A percentile compares a stretch with the other conserved stretches of the same genome.
Conservation (phyloP, 2,888 invertebrate genomes). For the Ophioninae sp. region DNA sequence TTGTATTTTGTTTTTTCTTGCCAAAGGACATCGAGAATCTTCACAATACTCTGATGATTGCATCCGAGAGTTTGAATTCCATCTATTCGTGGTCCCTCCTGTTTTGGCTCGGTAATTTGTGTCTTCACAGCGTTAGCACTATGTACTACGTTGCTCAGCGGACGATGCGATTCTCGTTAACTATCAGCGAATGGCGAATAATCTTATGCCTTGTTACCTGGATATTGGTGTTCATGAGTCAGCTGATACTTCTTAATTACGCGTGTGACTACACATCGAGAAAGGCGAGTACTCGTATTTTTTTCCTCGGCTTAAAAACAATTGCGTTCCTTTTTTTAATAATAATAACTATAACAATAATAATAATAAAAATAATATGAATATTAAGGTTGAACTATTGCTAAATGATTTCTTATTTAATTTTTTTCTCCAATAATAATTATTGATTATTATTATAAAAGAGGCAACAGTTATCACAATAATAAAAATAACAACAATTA, state of each 20-base stretch:
- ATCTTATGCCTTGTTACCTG: conserved; percentile 69
- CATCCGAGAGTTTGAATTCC: conserved; percentile 70
- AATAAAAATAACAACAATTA: too few relatives aligned
- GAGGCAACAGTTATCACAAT: too few relatives aligned
- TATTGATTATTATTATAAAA: too few relatives aligned
- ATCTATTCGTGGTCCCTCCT: conserved; percentile 72
- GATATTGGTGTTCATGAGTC: conserved; percentile 67
- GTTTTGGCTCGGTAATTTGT: conserved; percentile 74
- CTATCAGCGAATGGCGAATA: conserved; percentile 12
- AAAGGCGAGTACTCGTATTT: conserved; percentile 67
- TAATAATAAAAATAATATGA: too few relatives aligned
- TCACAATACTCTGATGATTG: conserved; percentile 72
- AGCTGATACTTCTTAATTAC: conserved; percentile 70
- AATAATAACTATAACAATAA: too few relatives aligned
- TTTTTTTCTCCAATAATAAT: too few relatives aligned
- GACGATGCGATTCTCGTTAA: conserved; percentile 32
- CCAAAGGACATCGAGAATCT: conserved; percentile 69
- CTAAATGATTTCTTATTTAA: too few relatives aligned
- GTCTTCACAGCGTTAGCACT: conserved; percentile 72
- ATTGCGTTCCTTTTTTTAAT: background rate
- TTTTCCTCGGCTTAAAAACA: background rate
- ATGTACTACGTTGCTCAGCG: conserved; percentile 71
- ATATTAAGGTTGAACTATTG: too few relatives aligned
- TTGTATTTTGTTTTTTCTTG: background rate
- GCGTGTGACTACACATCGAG: conserved; percentile 71